Percentiles rank a stretch among this genome's conserved stretches.
Evolutionary conservation across 2,888 invertebrate genomes (phyloP).

Genomic region (Mimas tiliae): DNA sequence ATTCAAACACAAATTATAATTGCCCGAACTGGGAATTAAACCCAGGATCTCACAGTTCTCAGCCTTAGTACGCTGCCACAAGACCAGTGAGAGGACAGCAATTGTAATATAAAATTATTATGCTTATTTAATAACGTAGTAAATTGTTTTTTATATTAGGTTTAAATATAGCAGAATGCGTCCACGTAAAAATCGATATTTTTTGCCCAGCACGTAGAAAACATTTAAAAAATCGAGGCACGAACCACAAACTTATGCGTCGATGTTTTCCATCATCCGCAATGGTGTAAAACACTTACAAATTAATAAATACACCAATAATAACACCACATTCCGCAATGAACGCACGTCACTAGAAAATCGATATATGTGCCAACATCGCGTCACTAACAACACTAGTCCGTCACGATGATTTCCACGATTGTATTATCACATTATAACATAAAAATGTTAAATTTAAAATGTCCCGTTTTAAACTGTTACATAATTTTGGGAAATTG

Average conservation of each 20-base stretch:
- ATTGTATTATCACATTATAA: conserved; percentile 37
- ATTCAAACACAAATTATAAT: too few relatives aligned
- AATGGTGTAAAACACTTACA: conserved; percentile 47
- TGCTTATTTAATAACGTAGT: neutral
- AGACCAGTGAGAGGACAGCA: too few relatives aligned
- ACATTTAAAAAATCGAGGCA: conserved; percentile 8
- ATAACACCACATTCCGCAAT: conserved; percentile 72
- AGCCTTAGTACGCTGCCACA: too few relatives aligned
- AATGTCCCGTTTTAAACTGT: conserved; percentile 42
- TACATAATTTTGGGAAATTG: conserved; percentile 71
- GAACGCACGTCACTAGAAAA: conserved; percentile 72
- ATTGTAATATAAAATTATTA: neutral
- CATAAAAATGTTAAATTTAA: conserved; percentile 50
- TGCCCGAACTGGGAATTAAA: too few relatives aligned
- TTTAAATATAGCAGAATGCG: conserved; percentile 1
- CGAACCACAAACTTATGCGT: neutral
- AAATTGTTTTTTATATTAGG: neutral
- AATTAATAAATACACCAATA: conserved; percentile 57
- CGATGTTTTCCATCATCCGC: conserved; percentile 18
- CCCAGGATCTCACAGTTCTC: too few relatives aligned
- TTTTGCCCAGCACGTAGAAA: neutral
- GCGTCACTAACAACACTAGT: conserved; percentile 35
- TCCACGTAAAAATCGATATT: conserved; percentile 23
- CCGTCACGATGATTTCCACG: conserved; percentile 42
- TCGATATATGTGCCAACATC: conserved; percentile 61